Evolutionary conservation across 2,797 vertebrate species (phyloP), one percentile per base, ranked within the genome.

Genomic region (Hapalemur alaotrensis): DNA sequence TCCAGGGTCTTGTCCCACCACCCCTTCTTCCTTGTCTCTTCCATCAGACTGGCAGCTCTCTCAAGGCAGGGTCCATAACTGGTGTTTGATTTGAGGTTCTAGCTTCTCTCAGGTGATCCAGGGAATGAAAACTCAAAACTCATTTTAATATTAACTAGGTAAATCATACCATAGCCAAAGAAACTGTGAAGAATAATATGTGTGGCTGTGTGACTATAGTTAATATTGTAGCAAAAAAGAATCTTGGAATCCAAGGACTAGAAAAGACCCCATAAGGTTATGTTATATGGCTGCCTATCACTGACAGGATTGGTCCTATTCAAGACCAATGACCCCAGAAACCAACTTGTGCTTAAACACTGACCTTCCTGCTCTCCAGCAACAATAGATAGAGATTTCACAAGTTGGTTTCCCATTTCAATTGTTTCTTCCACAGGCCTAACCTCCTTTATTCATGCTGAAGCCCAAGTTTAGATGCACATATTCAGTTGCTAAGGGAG

Each of bases 91-190:
- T 61, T 82, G 79, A 91, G 63, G 41, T 54, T 83, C 67, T 65
- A 81, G 70, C 28, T 80, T 95, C 59, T 82, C 52, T 89, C 9
- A 43, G 48, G n/a, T 91, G 38, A 86, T 57, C n/a, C 89, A 94
- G 59, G 89, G 73, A 80, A 91, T 82, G 28, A 94, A 92, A 88
- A 93, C 63, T 76, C 59, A 94, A 92, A 88, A 93, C 63, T 76
- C 59, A 46, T 14, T 80, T 88, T 87, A 46, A 32, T 92, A 75
- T 41, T 94, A 95, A 81, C 2, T 10, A 95, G 70, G 48, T 18
- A 86, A 93, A 73, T 75, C 30, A 87, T 48, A 88, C 72, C 18
- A 78, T 85, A 92, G 81, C 84, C 79, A 76, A 70, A 78, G 54
- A 88, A 95, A 91, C 70, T 78, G 25, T 57, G 28, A 35, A 89